Evolutionary conservation across 2,888 invertebrate genomes (phyloP), one percentile per base, ranked within the genome.

Genomic region (Heliconius charithonia): DNA sequence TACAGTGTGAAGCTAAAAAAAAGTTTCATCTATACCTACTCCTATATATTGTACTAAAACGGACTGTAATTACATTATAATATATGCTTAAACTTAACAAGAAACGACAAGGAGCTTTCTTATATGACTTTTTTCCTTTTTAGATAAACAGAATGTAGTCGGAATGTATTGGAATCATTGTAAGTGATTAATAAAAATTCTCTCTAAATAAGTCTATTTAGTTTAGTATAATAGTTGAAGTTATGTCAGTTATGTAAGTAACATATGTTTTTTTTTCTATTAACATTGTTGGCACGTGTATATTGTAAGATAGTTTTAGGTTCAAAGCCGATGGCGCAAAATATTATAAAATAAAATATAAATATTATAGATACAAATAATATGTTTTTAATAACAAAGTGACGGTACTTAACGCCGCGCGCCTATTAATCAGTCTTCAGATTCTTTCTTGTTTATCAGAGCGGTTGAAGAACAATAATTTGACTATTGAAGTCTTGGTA

Each of bases 111-210:
- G 71, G 4, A 13, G n/a, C 71, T 72, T 56, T 72, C 32, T 27
- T 56, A 22, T 51, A 72, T 29, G 71, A 72, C 71, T 66, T 66
- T 66, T 74, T 37, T 63, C 74, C 67, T 37, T 72, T 72, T 72
- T 12, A 74, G 41, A 41, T 19, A 19, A 62, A 19, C 3, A 25
- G 63, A 41, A 74, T 74, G 62, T 41, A 7, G 74, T 74, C 22
- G 63, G 62, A 63, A 74, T 74, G 74, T 41, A 63, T 25, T 74
- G 22, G 37, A 37, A 74, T 37, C 32, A 4, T 19, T 25, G 41
- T 22, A 74, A 62, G 74, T 63, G 62, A 74, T 62, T 74, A 74
- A 74, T 74, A 63, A 74, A 74, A 62, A 74, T 74, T 27, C 63
- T 10, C 12, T 45, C 62, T 32, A 74, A 74, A 74, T 74, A 74